A percentile compares a stretch with the other conserved stretches of the same genome.
Conservation (phyloP, 2,797 vertebrate genomes). For the Rhincodon typus region DNA sequence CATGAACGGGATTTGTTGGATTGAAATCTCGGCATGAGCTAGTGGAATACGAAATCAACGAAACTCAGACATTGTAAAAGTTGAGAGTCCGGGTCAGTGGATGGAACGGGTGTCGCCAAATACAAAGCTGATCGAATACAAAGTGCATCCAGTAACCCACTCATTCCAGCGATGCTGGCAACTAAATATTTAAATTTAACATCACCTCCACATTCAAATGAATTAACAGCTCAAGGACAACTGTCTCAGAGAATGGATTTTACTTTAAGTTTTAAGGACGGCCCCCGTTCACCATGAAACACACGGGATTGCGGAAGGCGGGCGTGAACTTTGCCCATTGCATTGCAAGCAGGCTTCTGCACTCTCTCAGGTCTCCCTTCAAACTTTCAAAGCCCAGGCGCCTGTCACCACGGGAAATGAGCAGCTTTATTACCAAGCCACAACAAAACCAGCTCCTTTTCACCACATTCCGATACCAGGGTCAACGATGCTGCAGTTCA, state of each 20-base stretch:
- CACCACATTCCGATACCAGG: not conserved
- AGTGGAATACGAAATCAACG: not conserved
- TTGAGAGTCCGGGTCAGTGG: not conserved
- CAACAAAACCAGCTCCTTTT: not conserved
- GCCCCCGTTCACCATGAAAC: not conserved
- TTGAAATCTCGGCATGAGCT: not conserved
- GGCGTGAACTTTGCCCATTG: constrained; percentile 29
- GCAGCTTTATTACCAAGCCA: not conserved
- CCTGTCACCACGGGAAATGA: not conserved
- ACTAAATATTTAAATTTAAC: not conserved
- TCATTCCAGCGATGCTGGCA: no score
- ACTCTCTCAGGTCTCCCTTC: not conserved
- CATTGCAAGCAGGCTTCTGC: not conserved
- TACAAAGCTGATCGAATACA: not conserved
- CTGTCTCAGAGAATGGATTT: not conserved
- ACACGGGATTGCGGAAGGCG: not conserved
- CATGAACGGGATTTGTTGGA: not conserved
- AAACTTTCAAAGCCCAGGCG: not conserved
- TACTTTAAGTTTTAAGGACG: constrained; percentile 8
- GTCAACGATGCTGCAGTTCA: not conserved
- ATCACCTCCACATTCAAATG: not conserved
- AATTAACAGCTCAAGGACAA: not conserved
- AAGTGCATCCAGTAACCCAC: not conserved
- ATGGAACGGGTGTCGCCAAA: not conserved
- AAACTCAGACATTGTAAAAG: not conserved